Evolutionary conservation across 1,140 invertebrate genomes (phyloP), one percentile per base, ranked within the genome.

Genomic region (Dryas iulia): DNA sequence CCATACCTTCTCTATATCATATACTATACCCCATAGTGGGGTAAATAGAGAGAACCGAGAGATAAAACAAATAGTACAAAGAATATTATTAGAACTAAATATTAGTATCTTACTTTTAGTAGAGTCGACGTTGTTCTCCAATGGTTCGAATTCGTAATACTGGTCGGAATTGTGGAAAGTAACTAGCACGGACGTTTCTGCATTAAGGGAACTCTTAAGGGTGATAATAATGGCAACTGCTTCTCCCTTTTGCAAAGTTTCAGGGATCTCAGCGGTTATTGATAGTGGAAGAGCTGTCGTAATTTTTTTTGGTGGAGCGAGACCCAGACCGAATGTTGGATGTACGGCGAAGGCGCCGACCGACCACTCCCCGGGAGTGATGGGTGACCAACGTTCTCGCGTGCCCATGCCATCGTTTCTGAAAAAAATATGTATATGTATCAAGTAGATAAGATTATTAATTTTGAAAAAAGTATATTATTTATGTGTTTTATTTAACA

Each of bases 301-400:
- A 25, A 99, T 88, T 94, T 96, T 96, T 76, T 94, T 95, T 92
- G 67, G 92, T 82, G 58, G 88, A 10, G 96, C 95, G 0, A 99
- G 93, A 25, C 98, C 98, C 0, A 99, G 93, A 18, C 98, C 98
- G 62, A 95, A 91, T 8, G 95, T 92, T 0, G 96, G 93, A 89
- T 98, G 97, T 39, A 99, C 92, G 0, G 98, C 97, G 86, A 99
- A 99, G 0, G 97, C 98, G 30, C 96, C 97, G 0, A 99, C 93
- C 18, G 97, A 93, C 98, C 98, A 99, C 1, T 97, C 97, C 0
- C 97, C 98, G 10, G 99, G 97, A 0, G 97, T 96, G 72, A 97
- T 96, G 0, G 98, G 98, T 28, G 98, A 95, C 76, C 87, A 90
- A 66, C 93, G 88, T 69, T 93, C 90, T 28, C 94, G 84, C 2